Evolutionary conservation across 2,888 invertebrate species (phyloP), one percentile per base, ranked within the genome.

Genomic region (Tolmerus cingulatus): DNA sequence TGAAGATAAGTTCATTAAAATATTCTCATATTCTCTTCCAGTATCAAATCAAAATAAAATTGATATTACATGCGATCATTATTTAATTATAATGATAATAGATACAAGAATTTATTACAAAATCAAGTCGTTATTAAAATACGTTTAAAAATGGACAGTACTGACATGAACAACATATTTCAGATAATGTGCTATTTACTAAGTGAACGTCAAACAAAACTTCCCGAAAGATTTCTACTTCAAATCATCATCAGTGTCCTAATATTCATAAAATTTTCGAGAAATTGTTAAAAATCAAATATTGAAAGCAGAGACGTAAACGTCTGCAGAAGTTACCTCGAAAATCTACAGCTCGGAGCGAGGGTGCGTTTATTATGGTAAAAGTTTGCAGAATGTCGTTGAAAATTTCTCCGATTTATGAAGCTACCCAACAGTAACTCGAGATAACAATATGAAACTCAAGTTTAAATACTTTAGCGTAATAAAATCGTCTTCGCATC

Each of bases 391-490:
- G 23, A 78, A 40, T 43, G 27, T 79, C 79, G 51, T 14, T 55
- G 14, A 51, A 79, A 46, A 55, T 23, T 51, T 30, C 16, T 30
- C 51, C 30, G 30, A 46, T 27, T 79, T 79, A 51, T 79, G 30
- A n/a, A 46, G 51, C 19, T 27, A 16, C 79, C 79, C 46, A 16
- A 7, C 46, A 79, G 46, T 79, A 51, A 46, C 79, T 79, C 27
- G 27, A 27, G 51, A 79, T 79, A 79, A 79, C 79, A 79, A 51
- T 79, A 16, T 51, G 30, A 30, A 51, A 51, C 27, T 37, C 27
- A 79, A 79, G 79, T 79, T 79, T 79, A 79, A 79, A 79, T 27
- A 79, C 40, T 79, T 51, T 79, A 46, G 23, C 79, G 51, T 79
- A 51, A 27, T 79, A 79, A 79, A 79, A 79, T 19, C 79, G 23